A percentile compares a stretch with the other conserved stretches of the same genome.
Evolutionary conservation across 2,113 vertebrate genomes (phyloP).

Genomic region (Pyrgilauda ruficollis): DNA sequence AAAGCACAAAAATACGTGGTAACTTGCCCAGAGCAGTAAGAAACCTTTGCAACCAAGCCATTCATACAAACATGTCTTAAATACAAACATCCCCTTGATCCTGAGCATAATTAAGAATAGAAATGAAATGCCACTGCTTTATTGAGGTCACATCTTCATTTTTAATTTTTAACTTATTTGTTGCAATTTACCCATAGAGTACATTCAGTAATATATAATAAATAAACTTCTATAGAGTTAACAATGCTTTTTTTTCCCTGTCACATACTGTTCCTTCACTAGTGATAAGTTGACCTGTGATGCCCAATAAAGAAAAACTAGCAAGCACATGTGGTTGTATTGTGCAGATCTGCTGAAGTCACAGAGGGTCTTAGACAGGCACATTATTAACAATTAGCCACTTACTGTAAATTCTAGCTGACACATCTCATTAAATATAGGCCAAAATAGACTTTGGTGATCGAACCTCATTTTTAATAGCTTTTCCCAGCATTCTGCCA

Average conservation of each 20-base stretch:
- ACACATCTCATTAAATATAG: conserved; percentile 65
- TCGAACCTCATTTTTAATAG: conserved; percentile 67
- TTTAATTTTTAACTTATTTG: neutral
- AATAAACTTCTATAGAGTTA: neutral
- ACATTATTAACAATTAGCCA: conserved; percentile 72
- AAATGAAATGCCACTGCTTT: neutral
- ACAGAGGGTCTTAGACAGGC: conserved; percentile 31
- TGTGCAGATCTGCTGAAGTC: conserved; percentile 35
- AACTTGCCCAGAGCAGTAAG: neutral
- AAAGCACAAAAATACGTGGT: neutral
- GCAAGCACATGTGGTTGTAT: neutral
- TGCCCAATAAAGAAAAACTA: neutral
- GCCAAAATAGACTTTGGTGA: conserved; percentile 62
- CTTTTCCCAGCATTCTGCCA: conserved; percentile 63
- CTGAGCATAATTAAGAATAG: neutral
- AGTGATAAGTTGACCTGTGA: neutral
- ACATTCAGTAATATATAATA: neutral
- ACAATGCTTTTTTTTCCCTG: neutral
- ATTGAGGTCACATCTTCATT: neutral
- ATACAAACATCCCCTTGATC: neutral
- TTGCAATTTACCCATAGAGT: neutral
- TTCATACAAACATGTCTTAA: neutral
- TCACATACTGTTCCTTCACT: neutral
- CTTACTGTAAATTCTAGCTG: conserved; percentile 69
- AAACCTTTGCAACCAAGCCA: neutral